Evolutionary conservation across 2,797 vertebrate genomes (phyloP).

Genomic region (Phataginus tetradactyla): DNA sequence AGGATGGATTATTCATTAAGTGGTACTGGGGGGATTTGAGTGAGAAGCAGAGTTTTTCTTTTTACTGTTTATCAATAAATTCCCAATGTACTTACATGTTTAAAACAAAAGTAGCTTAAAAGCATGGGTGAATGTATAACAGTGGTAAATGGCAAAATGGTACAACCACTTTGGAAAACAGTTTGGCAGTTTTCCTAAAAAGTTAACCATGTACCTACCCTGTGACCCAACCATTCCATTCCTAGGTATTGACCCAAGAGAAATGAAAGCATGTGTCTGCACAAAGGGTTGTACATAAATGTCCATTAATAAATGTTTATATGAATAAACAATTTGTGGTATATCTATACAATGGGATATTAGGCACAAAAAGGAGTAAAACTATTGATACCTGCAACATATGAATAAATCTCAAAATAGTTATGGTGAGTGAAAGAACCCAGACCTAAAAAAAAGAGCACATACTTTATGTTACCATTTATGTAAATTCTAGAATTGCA

Average conservation of each 20-base stretch:
- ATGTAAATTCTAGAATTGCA: background rate
- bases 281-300: background rate
- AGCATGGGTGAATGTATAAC: background rate
- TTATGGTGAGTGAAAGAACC: background rate
- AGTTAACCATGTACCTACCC: background rate
- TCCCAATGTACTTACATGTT: background rate
- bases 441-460: background rate
- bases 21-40: background rate
- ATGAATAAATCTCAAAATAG: background rate
- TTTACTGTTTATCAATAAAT: background rate
- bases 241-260: background rate
- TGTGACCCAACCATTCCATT: background rate
- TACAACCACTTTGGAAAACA: background rate
- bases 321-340: background rate
- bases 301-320: background rate
- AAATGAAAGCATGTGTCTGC: background rate
- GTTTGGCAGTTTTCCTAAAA: background rate
- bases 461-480: background rate
- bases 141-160: background rate
- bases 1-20: background rate
- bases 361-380: background rate
- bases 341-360: background rate
- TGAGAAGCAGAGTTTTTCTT: background rate
- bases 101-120: background rate
- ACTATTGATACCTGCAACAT: background rate